A percentile compares a stretch with the other conserved stretches of the same genome.
These are phyloP conservation scores for Drosophila setosimentum DNA, from an alignment of 2,888 invertebrate genomes.

Conservation along the genomic window DNA sequence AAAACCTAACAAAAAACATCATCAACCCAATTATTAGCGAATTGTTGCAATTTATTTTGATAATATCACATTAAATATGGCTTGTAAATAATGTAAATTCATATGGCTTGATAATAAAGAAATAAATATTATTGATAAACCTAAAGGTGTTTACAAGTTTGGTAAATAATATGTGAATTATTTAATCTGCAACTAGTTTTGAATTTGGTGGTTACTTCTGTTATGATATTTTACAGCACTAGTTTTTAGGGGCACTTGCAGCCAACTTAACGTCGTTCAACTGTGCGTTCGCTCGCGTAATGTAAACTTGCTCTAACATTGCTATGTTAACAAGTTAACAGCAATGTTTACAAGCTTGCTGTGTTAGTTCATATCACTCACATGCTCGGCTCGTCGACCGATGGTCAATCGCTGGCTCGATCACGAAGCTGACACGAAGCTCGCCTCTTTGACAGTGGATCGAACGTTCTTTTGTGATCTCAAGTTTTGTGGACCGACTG, in stretches of 20 bases:
- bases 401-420: slow-evolving; percentile 27
- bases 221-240: slow-evolving; percentile 4
- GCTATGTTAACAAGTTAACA: slow-evolving; percentile 16
- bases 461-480: slow-evolving; percentile 36
- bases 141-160: neutral
- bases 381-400: slow-evolving; percentile 24
- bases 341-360: neutral
- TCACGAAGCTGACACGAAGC: slow-evolving; percentile 36
- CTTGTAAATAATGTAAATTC: slow-evolving; percentile 74
- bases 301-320: slow-evolving; percentile 1
- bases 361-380: slow-evolving; percentile 32
- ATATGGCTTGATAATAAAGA: slow-evolving; percentile 71
- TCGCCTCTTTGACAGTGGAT: slow-evolving; percentile 39
- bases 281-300: slow-evolving; percentile 21
- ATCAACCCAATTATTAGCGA: slow-evolving; percentile 62
- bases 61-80: slow-evolving; percentile 53
- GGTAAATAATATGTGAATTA: neutral
- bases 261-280: slow-evolving; percentile 14
- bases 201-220: neutral
- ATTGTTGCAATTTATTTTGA: slow-evolving; percentile 63
- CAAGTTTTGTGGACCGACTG: slow-evolving; percentile 28
- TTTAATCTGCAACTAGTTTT: neutral
- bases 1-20: slow-evolving; percentile 8
- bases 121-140: slow-evolving; percentile 52
- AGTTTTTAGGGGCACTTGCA: neutral